Percentiles rank a stretch among this genome's conserved stretches.
These are phyloP conservation scores for Lathronympha strigana DNA, from an alignment of 2,888 invertebrate species.

Conservation along the genomic window DNA sequence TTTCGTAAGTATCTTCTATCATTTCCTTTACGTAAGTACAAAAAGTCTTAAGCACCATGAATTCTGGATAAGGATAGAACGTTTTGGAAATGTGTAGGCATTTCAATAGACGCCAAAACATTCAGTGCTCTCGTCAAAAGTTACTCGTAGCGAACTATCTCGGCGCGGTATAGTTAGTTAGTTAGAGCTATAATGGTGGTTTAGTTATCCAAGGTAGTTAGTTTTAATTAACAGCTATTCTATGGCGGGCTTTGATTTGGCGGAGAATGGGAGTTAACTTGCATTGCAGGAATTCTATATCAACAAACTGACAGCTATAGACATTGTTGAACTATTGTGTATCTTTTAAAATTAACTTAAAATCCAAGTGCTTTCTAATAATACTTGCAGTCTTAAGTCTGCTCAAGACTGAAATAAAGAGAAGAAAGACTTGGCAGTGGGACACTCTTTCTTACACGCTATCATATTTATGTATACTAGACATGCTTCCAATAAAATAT, in stretches of 20 bases:
- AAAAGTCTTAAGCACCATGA: conserved; percentile 1
- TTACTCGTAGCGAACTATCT: conserved; percentile 26
- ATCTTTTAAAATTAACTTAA: too few species aligned
- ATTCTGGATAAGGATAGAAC: not conserved
- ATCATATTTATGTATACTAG: too few species aligned
- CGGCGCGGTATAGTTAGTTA: conserved; percentile 17
- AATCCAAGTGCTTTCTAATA: too few species aligned
- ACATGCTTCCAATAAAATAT: too few species aligned
- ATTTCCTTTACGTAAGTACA: not conserved
- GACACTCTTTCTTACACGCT: too few species aligned
- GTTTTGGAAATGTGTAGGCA: not conserved
- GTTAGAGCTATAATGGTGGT: conserved; percentile 30
- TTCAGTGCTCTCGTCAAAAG: conserved; percentile 38
- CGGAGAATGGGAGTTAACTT: not conserved
- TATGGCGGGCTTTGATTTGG: conserved; percentile 20
- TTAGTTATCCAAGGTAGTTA: conserved; percentile 24
- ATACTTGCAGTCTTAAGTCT: too few species aligned
- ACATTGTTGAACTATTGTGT: too few species aligned
- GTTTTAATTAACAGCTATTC: conserved; percentile 38
- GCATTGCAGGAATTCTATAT: too few species aligned
- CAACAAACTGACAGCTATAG: too few species aligned
- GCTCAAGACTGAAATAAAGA: too few species aligned
- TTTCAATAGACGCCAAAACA: conserved; percentile 28
- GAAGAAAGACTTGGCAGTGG: too few species aligned
- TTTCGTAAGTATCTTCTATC: not conserved